phyloP scores from a whole-genome alignment of 2,797 vertebrate species.

The Lacerta viridis region DNA sequence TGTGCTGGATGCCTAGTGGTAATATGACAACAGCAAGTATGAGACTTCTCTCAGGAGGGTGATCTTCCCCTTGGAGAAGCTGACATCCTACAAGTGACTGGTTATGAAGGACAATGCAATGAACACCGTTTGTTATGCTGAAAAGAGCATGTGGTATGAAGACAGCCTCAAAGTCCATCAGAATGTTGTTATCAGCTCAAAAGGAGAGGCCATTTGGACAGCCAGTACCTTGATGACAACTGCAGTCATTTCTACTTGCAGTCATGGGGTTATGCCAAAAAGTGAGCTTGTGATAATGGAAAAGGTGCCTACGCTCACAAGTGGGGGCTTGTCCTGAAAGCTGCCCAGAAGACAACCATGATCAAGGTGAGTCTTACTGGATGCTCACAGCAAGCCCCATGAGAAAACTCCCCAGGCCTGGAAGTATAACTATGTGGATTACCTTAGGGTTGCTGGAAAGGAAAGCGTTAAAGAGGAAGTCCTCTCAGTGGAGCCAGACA shows the following conservation, averaged over 20 bases:
- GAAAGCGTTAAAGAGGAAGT: slow-evolving; percentile 34
- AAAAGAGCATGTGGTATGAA: slow-evolving; percentile 97
- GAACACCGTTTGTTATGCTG: slow-evolving; percentile 97
- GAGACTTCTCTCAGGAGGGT: slow-evolving; percentile 92
- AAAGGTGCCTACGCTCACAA: slow-evolving; percentile 94
- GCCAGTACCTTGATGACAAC: slow-evolving; percentile 96
- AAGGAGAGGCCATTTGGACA: slow-evolving; percentile 97
- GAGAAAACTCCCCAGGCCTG: slow-evolving; percentile 88
- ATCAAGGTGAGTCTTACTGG: slow-evolving; percentile 92
- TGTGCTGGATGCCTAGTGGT: slow-evolving; percentile 96
- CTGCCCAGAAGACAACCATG: slow-evolving; percentile 95
- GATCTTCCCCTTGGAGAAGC: slow-evolving; percentile 92
- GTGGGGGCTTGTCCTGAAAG: slow-evolving; percentile 97
- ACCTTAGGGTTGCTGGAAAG: slow-evolving; percentile 74
- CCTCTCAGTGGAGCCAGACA: slow-evolving; percentile 15
- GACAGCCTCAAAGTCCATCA: slow-evolving; percentile 96
- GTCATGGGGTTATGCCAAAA: slow-evolving; percentile 95
- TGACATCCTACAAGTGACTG: slow-evolving; percentile 90
- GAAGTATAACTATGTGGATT: slow-evolving; percentile 89
- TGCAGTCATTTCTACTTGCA: slow-evolving; percentile 89
- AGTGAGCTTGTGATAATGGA: slow-evolving; percentile 99
- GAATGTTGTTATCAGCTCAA: slow-evolving; percentile 94
- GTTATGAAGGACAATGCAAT: slow-evolving; percentile 99
- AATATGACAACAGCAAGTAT: slow-evolving; percentile 96
- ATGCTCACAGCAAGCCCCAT: slow-evolving; percentile 93